phyloP scores from a whole-genome alignment of 1,140 invertebrate genomes.

The Atta texana region DNA sequence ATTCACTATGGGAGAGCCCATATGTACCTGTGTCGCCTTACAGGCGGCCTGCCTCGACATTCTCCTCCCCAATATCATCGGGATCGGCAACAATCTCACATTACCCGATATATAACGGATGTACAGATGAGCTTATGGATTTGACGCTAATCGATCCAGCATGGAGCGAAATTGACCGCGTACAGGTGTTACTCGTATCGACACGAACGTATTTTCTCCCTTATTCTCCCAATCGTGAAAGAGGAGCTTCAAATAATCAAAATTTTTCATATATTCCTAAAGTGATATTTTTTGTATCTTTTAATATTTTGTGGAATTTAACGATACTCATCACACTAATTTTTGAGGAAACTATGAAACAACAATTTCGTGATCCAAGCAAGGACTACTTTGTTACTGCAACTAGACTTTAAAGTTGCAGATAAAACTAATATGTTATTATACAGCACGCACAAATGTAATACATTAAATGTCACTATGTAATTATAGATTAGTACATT shows the following conservation, averaged over 20 bases:
- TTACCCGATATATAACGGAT: neutral
- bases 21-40: conserved; percentile 86
- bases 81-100: conserved; percentile 20
- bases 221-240: neutral
- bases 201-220: neutral
- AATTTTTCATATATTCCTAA: neutral
- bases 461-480: neutral
- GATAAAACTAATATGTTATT: neutral
- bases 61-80: conserved; percentile 36
- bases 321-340: neutral
- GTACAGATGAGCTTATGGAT: conserved; percentile 21
- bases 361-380: neutral
- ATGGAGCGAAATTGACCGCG: conserved; percentile 23
- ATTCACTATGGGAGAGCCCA: conserved; percentile 82
- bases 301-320: neutral
- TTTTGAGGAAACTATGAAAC: neutral
- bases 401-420: neutral
- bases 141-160: conserved; percentile 23
- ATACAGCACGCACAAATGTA: neutral
- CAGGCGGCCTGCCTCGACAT: conserved; percentile 78
- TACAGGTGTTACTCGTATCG: conserved; percentile 20
- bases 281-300: neutral
- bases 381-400: neutral
- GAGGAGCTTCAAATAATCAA: neutral
- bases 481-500: neutral